Base-by-base conservation (phyloP, 2,888 invertebrate species). In the Tetragnatha montana region DNA sequence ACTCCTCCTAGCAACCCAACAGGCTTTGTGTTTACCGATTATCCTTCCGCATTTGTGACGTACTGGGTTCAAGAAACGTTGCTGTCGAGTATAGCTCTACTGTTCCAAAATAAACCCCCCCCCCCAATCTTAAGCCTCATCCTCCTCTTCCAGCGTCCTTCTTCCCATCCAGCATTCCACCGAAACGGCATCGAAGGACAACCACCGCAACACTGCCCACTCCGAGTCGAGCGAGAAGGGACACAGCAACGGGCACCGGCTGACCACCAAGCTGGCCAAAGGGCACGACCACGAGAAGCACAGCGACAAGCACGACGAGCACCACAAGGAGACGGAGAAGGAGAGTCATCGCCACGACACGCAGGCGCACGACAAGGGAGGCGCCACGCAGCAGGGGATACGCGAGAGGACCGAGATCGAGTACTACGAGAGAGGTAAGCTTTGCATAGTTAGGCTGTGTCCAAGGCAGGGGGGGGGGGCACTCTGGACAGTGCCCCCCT, bases 331-430 rank as follows among this genome's bases (percentile, higher is more conserved):
- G 81, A 81, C 81, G 0, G 86, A 86, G 51, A 89, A 88, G 47
- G 80, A 81, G 68, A 88, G 82, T 10, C 91, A 91, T 21, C 22
- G 82, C 0, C 89, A 91, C 17, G 91, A 91, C 80, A 84, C 80
- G 0, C 81, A 90, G 19, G 84, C 83, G 0, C 92, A 91, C 70
- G 91, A 92, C 83, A 91, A 89, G 68, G 88, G 91, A n/a, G 91
- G 91, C 0, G 89, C 91, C 51, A 81, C 85, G 17, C 91, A 92
- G 14, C 91, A 91, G 51, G 91, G 91, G 35, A 89, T 92, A 0
- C 82, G 88, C 60, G 92, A 92, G 69, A 88, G 91, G 19, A 91
- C 91, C 8, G 86, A 91, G 81, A 92, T 92, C 50, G 92, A 92
- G 69, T 91, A 91, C 50, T 92, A 91, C 79, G 92, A 92, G 73